phyloP scores from a whole-genome alignment of 2,888 invertebrate species.

The Hedya salicella region DNA sequence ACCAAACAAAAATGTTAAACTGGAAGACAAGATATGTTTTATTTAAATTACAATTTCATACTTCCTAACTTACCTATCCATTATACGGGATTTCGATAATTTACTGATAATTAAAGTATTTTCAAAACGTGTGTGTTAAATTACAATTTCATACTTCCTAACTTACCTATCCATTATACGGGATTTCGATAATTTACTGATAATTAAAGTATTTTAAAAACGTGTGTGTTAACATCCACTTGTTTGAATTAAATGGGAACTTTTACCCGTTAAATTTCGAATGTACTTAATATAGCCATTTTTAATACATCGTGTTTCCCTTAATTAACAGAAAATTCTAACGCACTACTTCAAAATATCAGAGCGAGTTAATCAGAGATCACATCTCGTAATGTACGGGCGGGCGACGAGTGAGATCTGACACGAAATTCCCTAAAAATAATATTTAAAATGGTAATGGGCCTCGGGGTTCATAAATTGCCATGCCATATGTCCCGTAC shows the following conservation, averaged over 20 bases:
- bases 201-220: not conserved
- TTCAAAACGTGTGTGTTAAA: too few relatives aligned
- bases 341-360: conserved; percentile 71
- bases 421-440: conserved; percentile 85
- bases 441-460: conserved; percentile 86
- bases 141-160: too few relatives aligned
- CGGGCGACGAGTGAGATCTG: conserved; percentile 83
- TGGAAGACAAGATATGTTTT: too few relatives aligned
- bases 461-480: conserved; percentile 82
- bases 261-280: conserved; percentile 36
- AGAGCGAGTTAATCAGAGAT: conserved; percentile 81
- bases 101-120: too few relatives aligned
- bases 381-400: conserved; percentile 83
- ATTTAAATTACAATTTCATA: too few relatives aligned
- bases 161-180: too few relatives aligned
- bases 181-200: too few relatives aligned
- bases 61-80: too few relatives aligned
- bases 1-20: too few relatives aligned
- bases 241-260: conserved; percentile 24
- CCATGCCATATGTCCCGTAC: conserved; percentile 82
- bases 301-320: conserved; percentile 61
- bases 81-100: too few relatives aligned
- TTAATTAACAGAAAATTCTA: conserved; percentile 80
- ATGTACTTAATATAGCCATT: conserved; percentile 50
- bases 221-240: not conserved